Percentiles rank a stretch among this genome's conserved stretches.
phyloP scores from a whole-genome alignment of 1,140 invertebrate genomes.

The Tetranychus urticae region DNA sequence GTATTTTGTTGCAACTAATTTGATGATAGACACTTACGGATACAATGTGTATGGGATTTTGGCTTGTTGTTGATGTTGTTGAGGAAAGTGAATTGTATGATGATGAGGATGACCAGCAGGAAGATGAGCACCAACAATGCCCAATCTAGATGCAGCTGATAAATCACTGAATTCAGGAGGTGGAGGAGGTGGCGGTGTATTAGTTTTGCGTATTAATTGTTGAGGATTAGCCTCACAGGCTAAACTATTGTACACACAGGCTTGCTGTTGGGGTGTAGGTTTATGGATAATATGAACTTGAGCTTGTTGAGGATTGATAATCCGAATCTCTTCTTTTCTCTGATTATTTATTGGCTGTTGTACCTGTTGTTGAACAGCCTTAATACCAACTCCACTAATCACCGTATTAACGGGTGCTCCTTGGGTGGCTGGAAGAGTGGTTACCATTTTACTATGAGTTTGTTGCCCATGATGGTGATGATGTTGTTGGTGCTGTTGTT shows the following conservation, averaged over 20 bases:
- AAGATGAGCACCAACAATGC: conserved; percentile 1
- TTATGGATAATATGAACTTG: conserved; percentile 4
- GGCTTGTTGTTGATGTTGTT: conserved; percentile 1
- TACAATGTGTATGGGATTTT: conserved; percentile 1
- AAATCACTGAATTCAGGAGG: conserved; percentile 12
- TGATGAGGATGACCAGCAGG: conserved; percentile 3
- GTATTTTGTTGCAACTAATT: no score
- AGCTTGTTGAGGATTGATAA: background rate
- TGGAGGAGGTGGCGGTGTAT: conserved; percentile 4
- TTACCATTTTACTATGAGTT: background rate
- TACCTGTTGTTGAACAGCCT: background rate
- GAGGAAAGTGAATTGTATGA: background rate
- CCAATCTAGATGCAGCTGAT: background rate
- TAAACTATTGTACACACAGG: background rate
- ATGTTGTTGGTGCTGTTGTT: conserved; percentile 1
- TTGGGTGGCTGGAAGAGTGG: background rate
- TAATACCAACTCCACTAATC: background rate
- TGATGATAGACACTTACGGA: background rate
- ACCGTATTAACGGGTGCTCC: background rate
- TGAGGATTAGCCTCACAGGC: background rate
- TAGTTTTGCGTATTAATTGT: background rate
- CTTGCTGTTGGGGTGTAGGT: background rate
- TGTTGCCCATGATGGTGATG: conserved; percentile 1
- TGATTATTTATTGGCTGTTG: background rate
- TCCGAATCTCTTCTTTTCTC: background rate